Evolutionary conservation across 1,140 invertebrate species (phyloP), one percentile per base, ranked within the genome.

Genomic region (Drosophila athabasca): DNA sequence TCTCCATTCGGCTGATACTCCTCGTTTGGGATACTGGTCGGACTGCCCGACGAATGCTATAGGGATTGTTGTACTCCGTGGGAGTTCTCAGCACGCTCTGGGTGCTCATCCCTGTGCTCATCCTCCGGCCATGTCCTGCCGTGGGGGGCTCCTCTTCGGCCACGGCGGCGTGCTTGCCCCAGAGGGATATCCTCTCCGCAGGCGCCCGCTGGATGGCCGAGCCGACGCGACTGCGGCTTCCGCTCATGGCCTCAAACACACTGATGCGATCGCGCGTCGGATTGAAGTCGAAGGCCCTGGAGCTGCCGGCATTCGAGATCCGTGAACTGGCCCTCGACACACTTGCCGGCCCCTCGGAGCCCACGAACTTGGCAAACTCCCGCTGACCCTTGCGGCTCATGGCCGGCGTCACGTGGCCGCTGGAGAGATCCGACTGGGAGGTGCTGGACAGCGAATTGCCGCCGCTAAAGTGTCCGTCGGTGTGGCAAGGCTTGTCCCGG

Each of bases 271-370:
- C 76, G 13, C 90, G 89, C 15, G 83, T 68, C 0, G 90, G 76
- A 87, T 90, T 90, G 24, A 71, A 90, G 26, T 90, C 90, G 15
- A 90, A 90, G 43, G 75, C 58, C n/a, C 89, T 53, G 43, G 57
- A 24, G 48, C 35, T 57, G 39, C 57, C 52, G 11, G 44, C 43
- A 54, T 72, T 74, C 9, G 88, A 80, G 22, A 84, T 75, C 17
- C 83, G 49, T 13, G 80, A 79, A 50, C 71, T 78, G 54, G 72
- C 51, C 17, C 85, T 69, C 4, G 84, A 89, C 26, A 89, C 71
- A 46, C 84, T 89, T 0, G 55, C 46, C n/a, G 84, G 68, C 69
- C 89, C 79, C 54, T 90, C 85, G 49, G 73, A 69, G 9, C 51
- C 89, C 26, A 90, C 76, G 26, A 87, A 73, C 49, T 84, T 76